Percentiles rank a stretch among this genome's conserved stretches.
Conservation (phyloP, 35 echinoderm and acorn worm genomes). For the Stichopus chloronotus region DNA sequence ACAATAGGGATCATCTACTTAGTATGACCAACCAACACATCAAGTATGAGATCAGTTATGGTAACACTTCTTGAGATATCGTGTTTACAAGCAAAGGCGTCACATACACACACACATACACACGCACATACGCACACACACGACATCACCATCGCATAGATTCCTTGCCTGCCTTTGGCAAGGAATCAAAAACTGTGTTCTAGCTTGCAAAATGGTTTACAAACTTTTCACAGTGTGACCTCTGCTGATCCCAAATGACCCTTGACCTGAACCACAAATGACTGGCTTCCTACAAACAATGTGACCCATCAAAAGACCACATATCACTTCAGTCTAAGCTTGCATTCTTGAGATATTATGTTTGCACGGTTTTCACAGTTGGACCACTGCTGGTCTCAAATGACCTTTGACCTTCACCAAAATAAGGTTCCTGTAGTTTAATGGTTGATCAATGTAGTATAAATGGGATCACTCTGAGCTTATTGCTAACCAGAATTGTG, state of each 20-base stretch:
- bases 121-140: not conserved
- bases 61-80: no score
- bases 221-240: not conserved
- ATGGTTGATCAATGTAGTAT: no score
- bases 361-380: not conserved
- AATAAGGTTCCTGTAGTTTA: no score
- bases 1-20: no score
- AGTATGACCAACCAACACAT: no score
- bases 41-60: no score
- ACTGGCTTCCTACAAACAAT: not conserved
- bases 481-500: no score
- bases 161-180: no score
- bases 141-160: no score
- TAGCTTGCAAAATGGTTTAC: not conserved
- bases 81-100: no score
- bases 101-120: conserved; percentile 2
- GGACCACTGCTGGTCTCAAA: not conserved
- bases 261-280: not conserved
- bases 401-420: no score
- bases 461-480: no score
- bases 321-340: not conserved
- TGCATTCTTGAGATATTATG: not conserved
- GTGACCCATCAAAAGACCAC: not conserved
- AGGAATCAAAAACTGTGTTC: not conserved
- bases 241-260: not conserved